phyloP scores from a whole-genome alignment of 2,888 invertebrate genomes.

The Eupsilia transversa region DNA sequence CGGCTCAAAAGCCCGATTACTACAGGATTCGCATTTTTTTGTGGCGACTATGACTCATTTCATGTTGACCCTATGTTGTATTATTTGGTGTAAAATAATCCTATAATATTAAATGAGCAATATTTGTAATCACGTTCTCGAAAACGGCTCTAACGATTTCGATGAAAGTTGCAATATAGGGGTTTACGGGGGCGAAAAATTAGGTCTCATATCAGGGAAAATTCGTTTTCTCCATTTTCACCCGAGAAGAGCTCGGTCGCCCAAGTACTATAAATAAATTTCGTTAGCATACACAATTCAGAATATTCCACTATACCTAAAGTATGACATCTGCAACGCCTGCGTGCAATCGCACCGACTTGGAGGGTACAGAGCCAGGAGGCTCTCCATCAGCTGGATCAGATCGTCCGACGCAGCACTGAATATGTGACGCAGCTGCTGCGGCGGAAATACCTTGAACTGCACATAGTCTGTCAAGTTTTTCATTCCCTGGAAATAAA shows the following conservation, averaged over 20 bases:
- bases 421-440: slow-evolving; percentile 97
- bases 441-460: slow-evolving; percentile 96
- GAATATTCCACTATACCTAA: slow-evolving; percentile 88
- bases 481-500: slow-evolving; percentile 91
- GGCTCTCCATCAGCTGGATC: slow-evolving; percentile 93
- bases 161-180: too few species aligned
- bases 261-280: too few species aligned
- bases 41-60: too few species aligned
- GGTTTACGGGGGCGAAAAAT: too few species aligned
- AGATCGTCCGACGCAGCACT: slow-evolving; percentile 98
- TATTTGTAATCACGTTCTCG: too few species aligned
- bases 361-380: slow-evolving; percentile 95
- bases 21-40: background rate
- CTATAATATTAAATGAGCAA: too few species aligned
- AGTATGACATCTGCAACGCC: slow-evolving; percentile 97
- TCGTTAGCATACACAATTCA: background rate
- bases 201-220: too few species aligned
- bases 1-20: background rate
- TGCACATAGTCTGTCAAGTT: slow-evolving; percentile 97
- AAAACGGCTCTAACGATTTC: too few species aligned
- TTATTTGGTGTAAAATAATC: background rate
- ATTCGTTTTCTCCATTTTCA: too few species aligned
- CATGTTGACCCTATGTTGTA: background rate
- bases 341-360: slow-evolving; percentile 95
- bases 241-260: too few species aligned